phyloP scores from a whole-genome alignment of 2,797 vertebrate species.

The Muscicapa striata region DNA sequence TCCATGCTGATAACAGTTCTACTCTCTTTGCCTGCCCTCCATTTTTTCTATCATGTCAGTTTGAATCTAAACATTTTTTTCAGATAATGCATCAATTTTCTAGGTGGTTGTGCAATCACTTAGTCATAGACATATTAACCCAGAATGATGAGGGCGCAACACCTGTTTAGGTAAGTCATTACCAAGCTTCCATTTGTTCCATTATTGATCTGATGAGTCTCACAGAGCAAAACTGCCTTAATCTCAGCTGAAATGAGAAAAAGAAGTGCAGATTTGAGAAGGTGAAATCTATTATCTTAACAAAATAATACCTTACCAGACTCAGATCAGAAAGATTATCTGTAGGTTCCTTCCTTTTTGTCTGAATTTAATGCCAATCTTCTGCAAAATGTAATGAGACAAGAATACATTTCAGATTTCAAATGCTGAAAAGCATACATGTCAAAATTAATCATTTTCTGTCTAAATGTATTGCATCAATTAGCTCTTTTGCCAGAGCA shows the following conservation, averaged over 20 bases:
- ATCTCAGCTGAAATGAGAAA: slow-evolving; percentile 28
- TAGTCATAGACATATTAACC: neutral
- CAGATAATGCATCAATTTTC: neutral
- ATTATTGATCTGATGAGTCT: neutral
- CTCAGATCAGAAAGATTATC: neutral
- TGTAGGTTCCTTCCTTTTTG: neutral
- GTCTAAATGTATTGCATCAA: slow-evolving; percentile 35
- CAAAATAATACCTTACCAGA: neutral
- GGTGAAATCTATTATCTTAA: neutral
- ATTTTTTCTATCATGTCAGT: neutral
- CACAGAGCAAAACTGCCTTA: neutral
- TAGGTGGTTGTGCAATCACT: neutral
- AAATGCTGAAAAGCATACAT: neutral
- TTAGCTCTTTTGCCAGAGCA: slow-evolving; percentile 48
- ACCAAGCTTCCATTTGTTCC: neutral
- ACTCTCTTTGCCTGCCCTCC: neutral
- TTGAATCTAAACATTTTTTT: neutral
- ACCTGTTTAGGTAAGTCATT: neutral
- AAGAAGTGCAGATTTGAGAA: slow-evolving; percentile 9
- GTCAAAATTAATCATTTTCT: slow-evolving; percentile 34
- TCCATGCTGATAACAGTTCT: neutral
- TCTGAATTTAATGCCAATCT: neutral
- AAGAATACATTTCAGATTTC: slow-evolving; percentile 10
- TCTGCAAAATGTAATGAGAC: neutral
- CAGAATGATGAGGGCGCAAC: fast-evolving